Evolutionary conservation across 2,113 vertebrate species (phyloP).

Genomic region (Poecilia latipinna): DNA sequence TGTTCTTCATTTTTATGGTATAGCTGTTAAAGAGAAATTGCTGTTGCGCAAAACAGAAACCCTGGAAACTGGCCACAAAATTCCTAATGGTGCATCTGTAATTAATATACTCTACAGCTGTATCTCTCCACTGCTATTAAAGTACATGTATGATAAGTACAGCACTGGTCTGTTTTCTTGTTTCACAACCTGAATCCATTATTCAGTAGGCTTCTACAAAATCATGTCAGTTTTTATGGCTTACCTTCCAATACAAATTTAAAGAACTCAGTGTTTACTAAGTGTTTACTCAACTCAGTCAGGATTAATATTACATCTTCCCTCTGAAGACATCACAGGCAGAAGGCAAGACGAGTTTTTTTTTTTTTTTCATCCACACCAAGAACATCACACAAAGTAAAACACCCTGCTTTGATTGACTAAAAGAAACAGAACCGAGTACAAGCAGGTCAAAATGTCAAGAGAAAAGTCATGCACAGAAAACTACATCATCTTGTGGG

Average conservation of each 20-base stretch:
- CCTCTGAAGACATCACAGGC: conserved; percentile 9
- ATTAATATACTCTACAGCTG: background rate
- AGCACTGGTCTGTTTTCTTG: background rate
- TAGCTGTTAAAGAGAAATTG: background rate
- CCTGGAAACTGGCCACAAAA: background rate
- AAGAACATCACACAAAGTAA: conserved; percentile 1
- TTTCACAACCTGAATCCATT: conserved; percentile 1
- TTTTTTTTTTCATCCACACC: too few species aligned
- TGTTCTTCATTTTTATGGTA: background rate
- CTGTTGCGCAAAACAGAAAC: too few species aligned
- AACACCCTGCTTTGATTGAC: background rate
- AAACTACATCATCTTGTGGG: background rate
- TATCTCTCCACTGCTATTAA: background rate
- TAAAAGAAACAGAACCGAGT: background rate
- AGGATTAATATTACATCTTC: conserved; percentile 5
- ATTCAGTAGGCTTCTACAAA: conserved; percentile 3
- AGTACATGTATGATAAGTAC: background rate
- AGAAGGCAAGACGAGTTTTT: background rate
- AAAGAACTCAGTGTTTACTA: conserved; percentile 2
- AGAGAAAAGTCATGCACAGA: background rate
- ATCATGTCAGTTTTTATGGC: conserved; percentile 2
- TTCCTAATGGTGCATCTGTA: background rate
- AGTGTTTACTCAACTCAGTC: conserved; percentile 3
- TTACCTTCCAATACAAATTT: conserved; percentile 19
- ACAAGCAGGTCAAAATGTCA: background rate